Percentiles rank a stretch among this genome's conserved stretches.
These are phyloP conservation scores for Pediacus dermestoides DNA, from an alignment of 2,888 invertebrate species.

Conservation along the genomic window DNA sequence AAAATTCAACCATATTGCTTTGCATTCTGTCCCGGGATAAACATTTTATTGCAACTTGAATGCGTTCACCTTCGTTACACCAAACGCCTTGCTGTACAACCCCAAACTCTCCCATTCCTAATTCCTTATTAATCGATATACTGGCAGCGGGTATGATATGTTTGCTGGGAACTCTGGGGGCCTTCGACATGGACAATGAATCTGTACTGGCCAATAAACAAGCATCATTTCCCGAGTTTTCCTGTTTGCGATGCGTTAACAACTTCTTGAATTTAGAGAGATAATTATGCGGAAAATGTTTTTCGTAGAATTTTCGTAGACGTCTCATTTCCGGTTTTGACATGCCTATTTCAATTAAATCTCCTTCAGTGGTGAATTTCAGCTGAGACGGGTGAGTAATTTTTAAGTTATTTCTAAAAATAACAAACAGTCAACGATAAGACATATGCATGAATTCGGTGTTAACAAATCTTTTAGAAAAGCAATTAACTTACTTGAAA, in stretches of 20 bases:
- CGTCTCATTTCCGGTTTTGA: slow-evolving; percentile 93
- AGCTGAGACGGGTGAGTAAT: slow-evolving; percentile 83
- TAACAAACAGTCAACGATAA: too few species aligned
- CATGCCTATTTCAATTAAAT: slow-evolving; percentile 86
- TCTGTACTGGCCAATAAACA: slow-evolving; percentile 38
- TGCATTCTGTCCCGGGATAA: slow-evolving; percentile 92
- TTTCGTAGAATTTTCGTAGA: slow-evolving; percentile 89
- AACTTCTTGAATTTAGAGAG: slow-evolving; percentile 87
- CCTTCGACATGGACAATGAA: slow-evolving; percentile 45
- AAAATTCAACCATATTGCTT: slow-evolving; percentile 92
- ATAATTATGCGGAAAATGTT: slow-evolving; percentile 91
- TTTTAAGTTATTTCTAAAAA: slow-evolving; percentile 80
- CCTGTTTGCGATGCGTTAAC: slow-evolving; percentile 60
- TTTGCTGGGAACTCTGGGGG: slow-evolving; percentile 71
- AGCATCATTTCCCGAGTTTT: slow-evolving; percentile 39
- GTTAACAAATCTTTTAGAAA: slow-evolving; percentile 4
- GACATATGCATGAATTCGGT: not conserved
- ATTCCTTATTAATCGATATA: slow-evolving; percentile 88
- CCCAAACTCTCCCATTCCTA: slow-evolving; percentile 97
- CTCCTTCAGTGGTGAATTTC: slow-evolving; percentile 92
- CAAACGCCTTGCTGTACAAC: slow-evolving; percentile 97
- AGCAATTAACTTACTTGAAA: slow-evolving; percentile 58
- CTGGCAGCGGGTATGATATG: slow-evolving; percentile 82
- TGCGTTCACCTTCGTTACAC: slow-evolving; percentile 91
- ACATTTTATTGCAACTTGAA: slow-evolving; percentile 95